These are phyloP conservation scores for Drosophila tripunctata DNA, from an alignment of 2,888 invertebrate genomes.

Conservation along the genomic window DNA sequence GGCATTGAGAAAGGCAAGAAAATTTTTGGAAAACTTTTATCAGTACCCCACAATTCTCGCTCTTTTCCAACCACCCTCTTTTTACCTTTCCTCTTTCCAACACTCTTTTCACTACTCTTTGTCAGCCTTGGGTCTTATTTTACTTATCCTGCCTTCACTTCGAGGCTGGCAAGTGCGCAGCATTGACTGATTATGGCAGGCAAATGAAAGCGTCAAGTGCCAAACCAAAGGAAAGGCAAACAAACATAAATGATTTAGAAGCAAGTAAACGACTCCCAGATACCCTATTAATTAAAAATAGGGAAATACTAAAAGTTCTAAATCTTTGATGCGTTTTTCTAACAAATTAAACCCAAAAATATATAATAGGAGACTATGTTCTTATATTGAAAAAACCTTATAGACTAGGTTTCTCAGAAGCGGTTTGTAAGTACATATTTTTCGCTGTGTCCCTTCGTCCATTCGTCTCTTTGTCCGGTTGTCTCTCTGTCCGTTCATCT, in stretches of 20 bases:
- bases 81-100: neutral
- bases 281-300: neutral
- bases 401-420: no score
- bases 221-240: constrained; percentile 36
- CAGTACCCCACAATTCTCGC: constrained; percentile 20
- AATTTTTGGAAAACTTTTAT: constrained; percentile 64
- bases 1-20: constrained; percentile 46
- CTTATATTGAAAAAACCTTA: no score
- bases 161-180: constrained; percentile 8
- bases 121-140: neutral
- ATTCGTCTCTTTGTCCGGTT: no score
- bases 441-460: no score
- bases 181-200: constrained; percentile 65
- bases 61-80: neutral
- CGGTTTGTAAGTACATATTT: no score
- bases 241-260: neutral
- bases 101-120: neutral
- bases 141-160: neutral
- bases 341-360: no score
- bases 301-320: no score
- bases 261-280: neutral
- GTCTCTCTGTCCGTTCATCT: no score
- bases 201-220: constrained; percentile 62
- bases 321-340: no score
- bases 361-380: no score